phyloP scores from a whole-genome alignment of 1,140 invertebrate species.

The Psilanteris sp. region DNA sequence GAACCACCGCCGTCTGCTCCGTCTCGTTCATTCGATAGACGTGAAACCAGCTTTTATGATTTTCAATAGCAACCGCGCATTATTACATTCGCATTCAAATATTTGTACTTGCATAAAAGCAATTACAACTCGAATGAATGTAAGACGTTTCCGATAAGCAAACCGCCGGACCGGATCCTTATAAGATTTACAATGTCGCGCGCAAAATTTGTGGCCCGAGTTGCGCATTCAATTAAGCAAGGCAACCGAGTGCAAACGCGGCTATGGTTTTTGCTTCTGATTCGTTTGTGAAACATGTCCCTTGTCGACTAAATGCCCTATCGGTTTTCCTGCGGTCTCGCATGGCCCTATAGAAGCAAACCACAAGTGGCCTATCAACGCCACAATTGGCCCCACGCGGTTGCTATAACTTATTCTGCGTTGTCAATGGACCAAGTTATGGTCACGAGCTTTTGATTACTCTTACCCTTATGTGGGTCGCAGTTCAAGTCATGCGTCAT shows the following conservation, averaged over 20 bases:
- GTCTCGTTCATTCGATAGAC: slow-evolving; percentile 41
- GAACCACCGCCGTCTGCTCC: too few species aligned
- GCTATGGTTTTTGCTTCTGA: slow-evolving; percentile 1
- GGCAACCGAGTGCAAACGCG: background rate
- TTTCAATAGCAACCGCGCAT: slow-evolving; percentile 47
- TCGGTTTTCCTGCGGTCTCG: slow-evolving; percentile 23
- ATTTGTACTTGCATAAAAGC: slow-evolving; percentile 37
- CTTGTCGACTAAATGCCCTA: slow-evolving; percentile 1
- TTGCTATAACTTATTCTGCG: slow-evolving; percentile 14
- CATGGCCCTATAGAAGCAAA: slow-evolving; percentile 3
- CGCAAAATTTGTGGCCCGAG: slow-evolving; percentile 6
- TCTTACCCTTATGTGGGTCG: background rate
- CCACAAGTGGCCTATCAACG: slow-evolving; percentile 35
- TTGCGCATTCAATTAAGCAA: slow-evolving; percentile 2
- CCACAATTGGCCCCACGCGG: slow-evolving; percentile 21
- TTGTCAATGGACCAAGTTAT: slow-evolving; percentile 8
- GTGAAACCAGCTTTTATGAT: slow-evolving; percentile 46
- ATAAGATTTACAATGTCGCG: slow-evolving; percentile 3
- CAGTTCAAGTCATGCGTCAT: background rate
- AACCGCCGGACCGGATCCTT: background rate
- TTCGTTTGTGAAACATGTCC: slow-evolving; percentile 1
- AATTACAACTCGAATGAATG: slow-evolving; percentile 24
- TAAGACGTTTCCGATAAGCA: slow-evolving; percentile 10
- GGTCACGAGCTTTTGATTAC: slow-evolving; percentile 7
- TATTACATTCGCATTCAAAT: slow-evolving; percentile 52